phyloP scores from a whole-genome alignment of 2,797 vertebrate species.

The Malacoctenus gilli region DNA sequence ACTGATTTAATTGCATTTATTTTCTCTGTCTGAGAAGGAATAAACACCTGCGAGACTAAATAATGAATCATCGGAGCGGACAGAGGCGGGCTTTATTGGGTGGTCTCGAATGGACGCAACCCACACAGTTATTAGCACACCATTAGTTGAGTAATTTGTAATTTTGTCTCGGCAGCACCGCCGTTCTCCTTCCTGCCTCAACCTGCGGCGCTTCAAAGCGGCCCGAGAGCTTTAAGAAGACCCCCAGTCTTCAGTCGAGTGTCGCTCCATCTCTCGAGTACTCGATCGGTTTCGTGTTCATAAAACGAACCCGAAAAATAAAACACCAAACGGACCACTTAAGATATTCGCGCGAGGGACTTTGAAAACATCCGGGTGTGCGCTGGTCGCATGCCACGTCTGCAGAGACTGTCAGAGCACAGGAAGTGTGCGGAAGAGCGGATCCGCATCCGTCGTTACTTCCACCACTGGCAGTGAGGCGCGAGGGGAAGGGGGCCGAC shows the following conservation, averaged over 20 bases:
- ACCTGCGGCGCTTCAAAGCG: neutral
- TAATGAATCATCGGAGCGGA: slow-evolving; percentile 14
- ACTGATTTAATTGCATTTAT: neutral
- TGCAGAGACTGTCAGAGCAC: too few species aligned
- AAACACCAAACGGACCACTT: too few species aligned
- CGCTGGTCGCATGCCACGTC: too few species aligned
- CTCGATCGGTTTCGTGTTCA: neutral
- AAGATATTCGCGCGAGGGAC: too few species aligned
- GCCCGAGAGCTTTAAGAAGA: neutral
- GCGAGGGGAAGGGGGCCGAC: neutral
- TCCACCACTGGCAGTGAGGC: slow-evolving; percentile 16
- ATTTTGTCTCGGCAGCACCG: neutral
- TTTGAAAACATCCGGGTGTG: too few species aligned
- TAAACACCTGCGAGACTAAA: neutral
- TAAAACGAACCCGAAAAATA: too few species aligned
- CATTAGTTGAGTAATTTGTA: slow-evolving; percentile 28
- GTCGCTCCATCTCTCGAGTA: too few species aligned
- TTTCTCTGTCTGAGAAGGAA: neutral
- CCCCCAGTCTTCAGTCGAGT: neutral
- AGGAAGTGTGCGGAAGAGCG: too few species aligned
- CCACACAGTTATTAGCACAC: slow-evolving; percentile 20
- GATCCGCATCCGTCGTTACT: slow-evolving; percentile 18
- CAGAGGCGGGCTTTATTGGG: slow-evolving; percentile 24
- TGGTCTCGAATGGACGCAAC: slow-evolving; percentile 8
- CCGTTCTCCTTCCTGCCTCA: neutral